phyloP scores from a whole-genome alignment of 2,113 vertebrate genomes.

The Ascaphus truei region DNA sequence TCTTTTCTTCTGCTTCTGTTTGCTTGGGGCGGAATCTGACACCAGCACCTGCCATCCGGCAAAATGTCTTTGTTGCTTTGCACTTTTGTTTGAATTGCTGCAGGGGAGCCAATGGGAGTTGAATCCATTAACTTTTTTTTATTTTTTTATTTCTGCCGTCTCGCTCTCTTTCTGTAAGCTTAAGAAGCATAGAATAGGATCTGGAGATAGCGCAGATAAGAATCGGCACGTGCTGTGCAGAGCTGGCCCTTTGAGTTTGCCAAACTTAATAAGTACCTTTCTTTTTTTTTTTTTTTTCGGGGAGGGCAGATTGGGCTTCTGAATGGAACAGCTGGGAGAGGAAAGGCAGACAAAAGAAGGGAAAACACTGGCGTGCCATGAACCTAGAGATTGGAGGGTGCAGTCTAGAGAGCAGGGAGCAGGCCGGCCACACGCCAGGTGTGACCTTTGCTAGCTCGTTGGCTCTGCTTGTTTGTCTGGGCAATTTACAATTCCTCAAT shows the following conservation, averaged over 20 bases:
- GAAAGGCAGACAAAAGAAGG: slow-evolving; percentile 52
- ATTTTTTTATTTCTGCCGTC: slow-evolving; percentile 42
- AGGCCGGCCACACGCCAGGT: slow-evolving; percentile 48
- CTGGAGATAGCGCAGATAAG: slow-evolving; percentile 63
- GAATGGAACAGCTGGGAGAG: slow-evolving; percentile 57
- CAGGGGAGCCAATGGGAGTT: slow-evolving; percentile 62
- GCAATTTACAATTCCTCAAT: slow-evolving; percentile 35
- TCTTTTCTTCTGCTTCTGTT: slow-evolving; percentile 66
- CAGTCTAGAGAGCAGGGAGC: slow-evolving; percentile 41
- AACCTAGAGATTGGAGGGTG: slow-evolving; percentile 41
- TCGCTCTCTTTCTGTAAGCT: slow-evolving; percentile 21
- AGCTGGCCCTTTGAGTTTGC: slow-evolving; percentile 51
- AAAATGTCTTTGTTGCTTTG: slow-evolving; percentile 83
- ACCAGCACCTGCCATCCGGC: slow-evolving; percentile 76
- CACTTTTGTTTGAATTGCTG: slow-evolving; percentile 79
- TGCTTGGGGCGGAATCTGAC: slow-evolving; percentile 71
- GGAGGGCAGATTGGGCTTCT: slow-evolving; percentile 43
- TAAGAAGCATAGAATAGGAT: slow-evolving; percentile 54
- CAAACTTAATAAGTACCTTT: slow-evolving; percentile 51
- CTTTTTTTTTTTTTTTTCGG: background rate
- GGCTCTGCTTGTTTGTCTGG: slow-evolving; percentile 41
- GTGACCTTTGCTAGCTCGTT: slow-evolving; percentile 46
- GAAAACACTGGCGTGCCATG: slow-evolving; percentile 41
- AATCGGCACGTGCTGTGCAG: slow-evolving; percentile 54
- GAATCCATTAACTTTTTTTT: slow-evolving; percentile 58